phyloP scores from a whole-genome alignment of 2,888 invertebrate genomes.

The Amphipyra berbera region DNA sequence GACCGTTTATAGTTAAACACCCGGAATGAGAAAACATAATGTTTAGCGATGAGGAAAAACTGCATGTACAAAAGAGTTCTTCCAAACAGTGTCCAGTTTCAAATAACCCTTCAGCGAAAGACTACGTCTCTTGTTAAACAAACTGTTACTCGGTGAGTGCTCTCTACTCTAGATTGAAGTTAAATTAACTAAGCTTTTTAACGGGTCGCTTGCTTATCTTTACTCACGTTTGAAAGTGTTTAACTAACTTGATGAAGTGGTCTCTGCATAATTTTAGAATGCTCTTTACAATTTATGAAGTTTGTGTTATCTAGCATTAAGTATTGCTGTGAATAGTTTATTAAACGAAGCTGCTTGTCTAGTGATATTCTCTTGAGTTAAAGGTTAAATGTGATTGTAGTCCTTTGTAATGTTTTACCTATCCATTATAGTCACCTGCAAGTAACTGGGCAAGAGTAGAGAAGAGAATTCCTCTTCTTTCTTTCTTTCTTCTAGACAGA shows the following conservation, averaged over 20 bases:
- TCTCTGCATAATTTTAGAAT: constrained; percentile 33
- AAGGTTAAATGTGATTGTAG: constrained; percentile 1
- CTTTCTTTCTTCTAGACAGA: too few species aligned
- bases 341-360: not conserved
- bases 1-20: constrained; percentile 72
- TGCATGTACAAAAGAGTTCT: constrained; percentile 59
- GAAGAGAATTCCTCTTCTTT: too few species aligned
- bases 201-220: constrained; percentile 41
- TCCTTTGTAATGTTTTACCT: too few species aligned
- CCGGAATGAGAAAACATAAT: constrained; percentile 74
- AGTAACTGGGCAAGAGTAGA: too few species aligned
- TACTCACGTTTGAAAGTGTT: constrained; percentile 47
- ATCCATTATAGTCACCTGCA: too few species aligned
- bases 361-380: not conserved
- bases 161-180: constrained; percentile 44
- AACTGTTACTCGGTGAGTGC: constrained; percentile 52
- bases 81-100: constrained; percentile 60
- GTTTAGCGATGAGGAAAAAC: constrained; percentile 72
- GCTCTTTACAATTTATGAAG: constrained; percentile 21
- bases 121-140: constrained; percentile 49
- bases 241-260: constrained; percentile 50
- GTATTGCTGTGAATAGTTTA: constrained; percentile 26
- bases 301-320: constrained; percentile 16
- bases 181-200: constrained; percentile 54
- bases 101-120: constrained; percentile 49